Base-by-base conservation (phyloP, 2,113 vertebrate species). In the Irena cyanogastra region DNA sequence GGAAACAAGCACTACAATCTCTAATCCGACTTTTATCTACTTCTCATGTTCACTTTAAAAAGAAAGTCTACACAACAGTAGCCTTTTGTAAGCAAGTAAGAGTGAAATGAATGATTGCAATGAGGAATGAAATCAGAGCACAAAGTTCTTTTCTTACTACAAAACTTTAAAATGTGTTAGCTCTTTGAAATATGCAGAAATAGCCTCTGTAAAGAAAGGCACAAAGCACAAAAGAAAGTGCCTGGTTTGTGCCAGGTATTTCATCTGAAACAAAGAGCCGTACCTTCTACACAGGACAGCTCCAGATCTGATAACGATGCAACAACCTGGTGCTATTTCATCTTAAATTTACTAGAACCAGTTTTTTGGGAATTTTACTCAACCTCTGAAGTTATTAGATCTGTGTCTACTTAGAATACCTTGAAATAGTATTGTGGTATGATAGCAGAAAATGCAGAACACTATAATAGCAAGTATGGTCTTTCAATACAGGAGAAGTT, bases 401-500 rank as follows among this genome's bases (percentile, higher is more conserved):
- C 19, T 86, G 19, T 35, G 9, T 39, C 49, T 83, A 33, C 30
- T 42, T 75, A 47, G 7, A 83, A 22, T 57, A 71, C 26, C 41
- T 72, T 69, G 31, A 71, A 76, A 65, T 0, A 71, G 9, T 22
- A 64, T 4, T 53, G 31, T 31, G 41, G 49, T 31, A 61, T 4
- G 12, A 39, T 1, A 50, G 19, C 3, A 60, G 45, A 42, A 87
- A 89, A 80, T 16, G 30, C 52, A 68, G 22, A 54, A 39, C 10
- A 42, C 12, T 5, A 0, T 53, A 57, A 54, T 4, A 54, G 16
- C 20, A 44, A 85, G 4, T 8, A 24, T 0, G 1, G 17, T n/a
- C 63, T 65, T 69, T 49, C 22, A 83, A 57, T 31, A 65, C 31
- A 63, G 53, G 22, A 53, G 54, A n/a, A n/a, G n/a, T n/a, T n/a